These are phyloP conservation scores for Tolmerus cingulatus DNA, from an alignment of 2,888 invertebrate genomes.

Conservation along the genomic window DNA sequence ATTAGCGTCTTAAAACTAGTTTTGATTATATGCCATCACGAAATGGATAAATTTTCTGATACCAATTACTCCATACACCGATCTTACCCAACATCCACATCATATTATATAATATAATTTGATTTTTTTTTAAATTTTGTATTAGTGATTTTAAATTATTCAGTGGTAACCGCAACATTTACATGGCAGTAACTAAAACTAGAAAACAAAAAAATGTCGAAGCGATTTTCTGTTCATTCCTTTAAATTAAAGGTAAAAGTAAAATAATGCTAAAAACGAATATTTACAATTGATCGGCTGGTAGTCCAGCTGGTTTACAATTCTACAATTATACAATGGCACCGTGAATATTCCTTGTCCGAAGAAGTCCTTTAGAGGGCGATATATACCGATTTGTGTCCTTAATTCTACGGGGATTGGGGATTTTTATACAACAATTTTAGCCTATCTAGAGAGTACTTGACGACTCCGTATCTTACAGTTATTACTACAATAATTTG, in stretches of 20 bases:
- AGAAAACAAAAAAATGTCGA: background rate
- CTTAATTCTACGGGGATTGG: background rate
- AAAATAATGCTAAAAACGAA: background rate
- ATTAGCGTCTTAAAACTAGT: slow-evolving; percentile 25
- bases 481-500: background rate
- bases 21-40: slow-evolving; percentile 25
- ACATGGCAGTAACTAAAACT: background rate
- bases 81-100: background rate
- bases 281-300: background rate
- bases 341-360: slow-evolving; percentile 23
- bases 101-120: background rate
- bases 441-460: background rate
- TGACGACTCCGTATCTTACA: background rate
- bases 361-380: background rate
- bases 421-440: slow-evolving; percentile 15
- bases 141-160: background rate
- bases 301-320: background rate
- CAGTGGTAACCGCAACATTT: background rate
- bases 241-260: background rate
- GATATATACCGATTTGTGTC: background rate
- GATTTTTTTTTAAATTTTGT: background rate
- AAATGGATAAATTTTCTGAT: background rate
- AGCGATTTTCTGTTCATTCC: background rate
- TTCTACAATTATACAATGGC: slow-evolving; percentile 42
- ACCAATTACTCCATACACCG: background rate